A percentile compares a stretch with the other conserved stretches of the same genome.
phyloP scores from a whole-genome alignment of 2,797 vertebrate species.

The Microtus agrestis region DNA sequence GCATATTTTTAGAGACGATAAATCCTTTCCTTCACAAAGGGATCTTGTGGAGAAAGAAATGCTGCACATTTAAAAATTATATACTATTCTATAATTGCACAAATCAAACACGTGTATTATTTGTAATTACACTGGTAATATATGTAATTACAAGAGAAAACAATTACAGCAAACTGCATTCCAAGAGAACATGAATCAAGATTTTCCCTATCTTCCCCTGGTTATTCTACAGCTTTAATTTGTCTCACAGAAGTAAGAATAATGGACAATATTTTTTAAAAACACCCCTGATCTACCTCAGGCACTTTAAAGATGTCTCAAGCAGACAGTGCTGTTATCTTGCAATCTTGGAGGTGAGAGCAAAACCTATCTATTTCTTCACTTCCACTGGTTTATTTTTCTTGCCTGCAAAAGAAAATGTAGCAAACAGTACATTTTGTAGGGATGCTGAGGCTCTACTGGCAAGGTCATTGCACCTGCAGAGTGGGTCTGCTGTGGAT shows the following conservation, averaged over 20 bases:
- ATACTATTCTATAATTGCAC: constrained; percentile 77
- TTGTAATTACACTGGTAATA: constrained; percentile 83
- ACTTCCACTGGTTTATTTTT: constrained; percentile 43
- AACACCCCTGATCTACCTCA: constrained; percentile 46
- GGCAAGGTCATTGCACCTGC: neutral
- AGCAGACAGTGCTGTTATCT: constrained; percentile 38
- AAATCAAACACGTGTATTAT: constrained; percentile 80
- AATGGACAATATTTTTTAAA: constrained; percentile 63
- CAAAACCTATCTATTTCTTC: constrained; percentile 46
- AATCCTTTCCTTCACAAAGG: constrained; percentile 78
- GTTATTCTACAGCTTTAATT: constrained; percentile 78
- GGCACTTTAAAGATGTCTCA: constrained; percentile 60
- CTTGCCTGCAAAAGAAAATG: neutral
- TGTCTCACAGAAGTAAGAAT: constrained; percentile 74
- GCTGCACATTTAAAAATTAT: constrained; percentile 81
- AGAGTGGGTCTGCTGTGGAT: neutral
- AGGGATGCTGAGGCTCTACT: neutral
- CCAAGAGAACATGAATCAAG: constrained; percentile 80
- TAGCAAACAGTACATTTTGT: constrained; percentile 42
- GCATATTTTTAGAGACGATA: constrained; percentile 76
- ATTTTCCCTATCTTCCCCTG: constrained; percentile 42
- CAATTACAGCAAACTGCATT: constrained; percentile 84
- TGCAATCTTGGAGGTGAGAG: constrained; percentile 57
- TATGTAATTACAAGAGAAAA: constrained; percentile 85
- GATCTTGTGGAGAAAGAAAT: constrained; percentile 81